phyloP scores from a whole-genome alignment of 2,113 vertebrate species.

The Gila orcuttii region DNA sequence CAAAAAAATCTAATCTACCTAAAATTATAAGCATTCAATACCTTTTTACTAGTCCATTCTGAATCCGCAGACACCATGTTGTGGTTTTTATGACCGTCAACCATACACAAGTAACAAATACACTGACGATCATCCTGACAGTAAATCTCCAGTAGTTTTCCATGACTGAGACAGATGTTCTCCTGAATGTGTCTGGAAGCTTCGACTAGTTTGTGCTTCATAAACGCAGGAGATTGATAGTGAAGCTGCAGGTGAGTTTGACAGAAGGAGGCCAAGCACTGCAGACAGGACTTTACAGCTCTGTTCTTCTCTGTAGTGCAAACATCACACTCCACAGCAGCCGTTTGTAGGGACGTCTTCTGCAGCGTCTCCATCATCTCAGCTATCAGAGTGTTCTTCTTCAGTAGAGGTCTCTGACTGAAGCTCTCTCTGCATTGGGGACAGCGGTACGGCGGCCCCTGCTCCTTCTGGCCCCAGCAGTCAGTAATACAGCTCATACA shows the following conservation, averaged over 20 bases:
- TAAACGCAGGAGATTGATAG: slow-evolving; percentile 34
- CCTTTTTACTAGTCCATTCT: no score
- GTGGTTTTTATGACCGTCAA: slow-evolving; percentile 16
- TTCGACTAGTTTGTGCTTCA: not conserved
- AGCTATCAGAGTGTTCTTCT: slow-evolving; percentile 38
- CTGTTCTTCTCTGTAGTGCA: slow-evolving; percentile 35
- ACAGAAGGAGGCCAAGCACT: slow-evolving; percentile 43
- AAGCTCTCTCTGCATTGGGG: slow-evolving; percentile 21
- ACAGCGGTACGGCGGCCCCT: slow-evolving; percentile 22
- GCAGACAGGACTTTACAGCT: slow-evolving; percentile 21
- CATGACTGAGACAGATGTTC: not conserved
- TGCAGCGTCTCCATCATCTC: slow-evolving; percentile 46
- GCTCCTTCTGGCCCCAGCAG: no score
- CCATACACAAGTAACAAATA: slow-evolving; percentile 41
- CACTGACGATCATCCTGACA: not conserved
- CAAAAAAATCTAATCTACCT: no score
- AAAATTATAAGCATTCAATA: no score
- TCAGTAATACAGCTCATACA: no score
- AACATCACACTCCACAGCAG: slow-evolving; percentile 34
- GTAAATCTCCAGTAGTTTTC: not conserved
- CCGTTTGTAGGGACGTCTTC: not conserved
- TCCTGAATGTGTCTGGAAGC: not conserved
- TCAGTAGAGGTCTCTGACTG: slow-evolving; percentile 37
- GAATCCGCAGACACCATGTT: slow-evolving; percentile 4
- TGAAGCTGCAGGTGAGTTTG: slow-evolving; percentile 37